A percentile compares a stretch with the other conserved stretches of the same genome.
These are phyloP conservation scores for Diadromus collaris DNA, from an alignment of 2,888 invertebrate genomes.

Conservation along the genomic window DNA sequence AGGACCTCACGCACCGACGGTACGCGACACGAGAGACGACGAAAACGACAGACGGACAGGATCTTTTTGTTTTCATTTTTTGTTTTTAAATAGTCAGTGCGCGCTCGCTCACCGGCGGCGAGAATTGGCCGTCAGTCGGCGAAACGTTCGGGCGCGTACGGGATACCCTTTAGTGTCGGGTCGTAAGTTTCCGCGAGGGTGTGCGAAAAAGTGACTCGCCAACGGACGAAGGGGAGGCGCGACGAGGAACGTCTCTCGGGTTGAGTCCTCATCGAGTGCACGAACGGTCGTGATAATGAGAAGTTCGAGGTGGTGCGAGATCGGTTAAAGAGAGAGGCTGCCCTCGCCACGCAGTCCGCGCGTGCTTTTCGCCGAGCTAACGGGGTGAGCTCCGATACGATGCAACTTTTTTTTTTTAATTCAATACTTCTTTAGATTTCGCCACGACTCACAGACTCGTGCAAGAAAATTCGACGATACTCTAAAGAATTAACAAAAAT, in stretches of 20 bases:
- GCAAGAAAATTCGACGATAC: too few species aligned
- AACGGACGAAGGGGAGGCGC: constrained; percentile 14
- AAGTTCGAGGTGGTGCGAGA: constrained; percentile 68
- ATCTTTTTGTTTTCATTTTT: not conserved
- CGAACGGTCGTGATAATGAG: constrained; percentile 65
- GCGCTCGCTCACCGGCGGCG: constrained; percentile 2
- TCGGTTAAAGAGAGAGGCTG: constrained; percentile 61
- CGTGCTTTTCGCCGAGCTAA: constrained; percentile 26
- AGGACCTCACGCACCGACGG: constrained; percentile 69
- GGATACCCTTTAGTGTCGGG: not conserved
- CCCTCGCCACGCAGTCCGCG: constrained; percentile 19
- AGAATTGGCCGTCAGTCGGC: constrained; percentile 3
- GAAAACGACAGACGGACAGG: constrained; percentile 10
- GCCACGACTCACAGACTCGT: not conserved
- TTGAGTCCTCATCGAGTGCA: constrained; percentile 21
- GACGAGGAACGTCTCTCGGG: constrained; percentile 19
- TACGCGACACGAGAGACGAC: constrained; percentile 28
- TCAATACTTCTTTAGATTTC: not conserved
- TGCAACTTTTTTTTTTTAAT: not conserved
- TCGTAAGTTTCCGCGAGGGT: not conserved
- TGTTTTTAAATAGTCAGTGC: constrained; percentile 20
- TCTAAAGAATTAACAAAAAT: not conserved
- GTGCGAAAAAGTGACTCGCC: constrained; percentile 13
- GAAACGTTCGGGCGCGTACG: constrained; percentile 4
- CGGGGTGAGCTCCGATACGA: constrained; percentile 37